Conservation (phyloP, 2,888 invertebrate species). For the Zele albiditarsus region DNA sequence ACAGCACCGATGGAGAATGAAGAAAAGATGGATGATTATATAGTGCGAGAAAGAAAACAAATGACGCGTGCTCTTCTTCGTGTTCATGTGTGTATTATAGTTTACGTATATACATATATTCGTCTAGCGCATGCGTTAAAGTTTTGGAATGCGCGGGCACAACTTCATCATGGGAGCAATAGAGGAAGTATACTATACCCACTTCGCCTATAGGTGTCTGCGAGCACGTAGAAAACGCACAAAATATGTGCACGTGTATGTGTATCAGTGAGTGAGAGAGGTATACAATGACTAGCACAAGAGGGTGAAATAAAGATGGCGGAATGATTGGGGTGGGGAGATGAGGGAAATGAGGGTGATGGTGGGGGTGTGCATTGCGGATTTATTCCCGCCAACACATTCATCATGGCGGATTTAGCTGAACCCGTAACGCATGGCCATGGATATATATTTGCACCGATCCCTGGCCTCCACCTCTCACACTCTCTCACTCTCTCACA, state of each 20-base stretch:
- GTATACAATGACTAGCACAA: slow-evolving; percentile 29
- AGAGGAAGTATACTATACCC: slow-evolving; percentile 40
- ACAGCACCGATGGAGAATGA: slow-evolving; percentile 23
- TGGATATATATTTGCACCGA: slow-evolving; percentile 71
- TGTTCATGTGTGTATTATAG: background rate
- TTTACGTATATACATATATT: slow-evolving; percentile 8
- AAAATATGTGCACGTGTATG: slow-evolving; percentile 15
- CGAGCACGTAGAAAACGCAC: background rate
- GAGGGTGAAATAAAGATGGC: slow-evolving; percentile 52
- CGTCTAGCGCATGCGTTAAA: slow-evolving; percentile 53
- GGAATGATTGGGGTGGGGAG: slow-evolving; percentile 46
- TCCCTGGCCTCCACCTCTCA: slow-evolving; percentile 52
- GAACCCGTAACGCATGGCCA: slow-evolving; percentile 73
- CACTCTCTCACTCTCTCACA: slow-evolving; percentile 44
- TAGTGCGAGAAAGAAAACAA: slow-evolving; percentile 33
- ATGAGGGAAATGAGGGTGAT: slow-evolving; percentile 48
- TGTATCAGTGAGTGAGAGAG: slow-evolving; percentile 43
- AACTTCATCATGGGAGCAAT: slow-evolving; percentile 62
- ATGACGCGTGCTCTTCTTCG: slow-evolving; percentile 35
- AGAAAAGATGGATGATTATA: slow-evolving; percentile 15
- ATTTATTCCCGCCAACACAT: slow-evolving; percentile 73
- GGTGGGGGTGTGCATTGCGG: slow-evolving; percentile 72
- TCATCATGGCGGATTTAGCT: slow-evolving; percentile 74
- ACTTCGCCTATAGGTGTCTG: slow-evolving; percentile 28
- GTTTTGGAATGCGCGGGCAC: slow-evolving; percentile 47